Evolutionary conservation across 2,113 vertebrate genomes (phyloP), one percentile per base, ranked within the genome.

Genomic region (Mesocricetus auratus): DNA sequence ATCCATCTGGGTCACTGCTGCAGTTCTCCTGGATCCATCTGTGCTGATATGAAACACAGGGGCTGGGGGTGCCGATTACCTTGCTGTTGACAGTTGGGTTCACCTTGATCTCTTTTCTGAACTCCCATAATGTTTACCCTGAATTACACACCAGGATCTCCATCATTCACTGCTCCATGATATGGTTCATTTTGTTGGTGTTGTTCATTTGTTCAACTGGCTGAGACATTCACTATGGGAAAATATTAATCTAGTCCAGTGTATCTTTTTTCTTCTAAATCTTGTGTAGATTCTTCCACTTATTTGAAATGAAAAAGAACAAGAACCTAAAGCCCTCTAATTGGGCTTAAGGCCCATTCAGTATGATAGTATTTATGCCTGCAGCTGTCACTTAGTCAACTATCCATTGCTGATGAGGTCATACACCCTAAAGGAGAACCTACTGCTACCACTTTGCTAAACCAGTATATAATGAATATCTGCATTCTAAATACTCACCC

Each of bases 1-100:
- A 7, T 94, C 92, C 97, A 97, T 97, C 96, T 97, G 96, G 97
- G 96, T 97, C 97, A 97, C 92, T 58, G 79, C 94, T n/a, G 31
- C 94, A 75, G 88, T 21, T 77, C 97, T 60, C 12, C 42, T 60
- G 17, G 85, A 96, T 71, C 97, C 97, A 93, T 96, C 94, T 97
- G 95, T 17, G 69, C 94, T n/a, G 71, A 94, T 53, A 82, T 53
- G 2, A 33, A 90, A 85, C 90, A 53, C 0, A 24, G 2, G 4
- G 77, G n/a, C 1, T 71, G 68, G 68, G 79, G 26, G 66, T 69
- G 85, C 62, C 3, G 1, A n/a, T 26, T 11, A 13, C 47, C 2
- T 58, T 53, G 83, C 47, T 11, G 0, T 62, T 5, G 11, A 53
- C 50, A 33, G 33, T 60, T 15, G 6, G 0, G 5, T 73, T 92